phyloP scores from a whole-genome alignment of 1,140 invertebrate genomes.

The Rhopalosiphum maidis region DNA sequence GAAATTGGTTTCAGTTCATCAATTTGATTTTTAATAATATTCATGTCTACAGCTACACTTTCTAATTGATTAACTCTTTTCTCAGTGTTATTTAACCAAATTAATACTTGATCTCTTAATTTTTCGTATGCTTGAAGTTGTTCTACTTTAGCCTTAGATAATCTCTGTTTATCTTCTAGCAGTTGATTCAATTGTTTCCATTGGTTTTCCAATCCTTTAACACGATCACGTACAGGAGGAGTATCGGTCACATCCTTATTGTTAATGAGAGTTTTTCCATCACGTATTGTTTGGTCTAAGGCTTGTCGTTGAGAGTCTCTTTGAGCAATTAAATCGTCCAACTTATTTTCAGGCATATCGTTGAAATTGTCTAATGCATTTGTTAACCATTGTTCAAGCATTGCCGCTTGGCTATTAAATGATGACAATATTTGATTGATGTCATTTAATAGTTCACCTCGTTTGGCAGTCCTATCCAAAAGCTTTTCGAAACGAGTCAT shows the following conservation, averaged over 20 bases:
- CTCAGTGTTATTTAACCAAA: conserved; percentile 86
- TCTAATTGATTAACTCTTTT: conserved; percentile 74
- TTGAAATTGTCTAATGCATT: conserved; percentile 79
- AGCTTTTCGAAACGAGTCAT: conserved; percentile 82
- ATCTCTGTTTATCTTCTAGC: conserved; percentile 82
- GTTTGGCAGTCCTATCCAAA: conserved; percentile 77
- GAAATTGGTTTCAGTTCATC: conserved; percentile 86
- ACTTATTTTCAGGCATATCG: conserved; percentile 76
- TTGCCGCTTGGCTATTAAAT: conserved; percentile 74
- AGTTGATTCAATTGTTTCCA: conserved; percentile 84
- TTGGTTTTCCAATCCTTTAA: conserved; percentile 84
- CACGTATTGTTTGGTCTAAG: conserved; percentile 80
- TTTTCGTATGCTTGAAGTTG: conserved; percentile 85
- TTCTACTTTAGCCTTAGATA: conserved; percentile 82
- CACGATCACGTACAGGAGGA: conserved; percentile 81
- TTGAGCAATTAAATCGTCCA: conserved; percentile 64
- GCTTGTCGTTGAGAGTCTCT: conserved; percentile 68
- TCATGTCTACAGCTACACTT: conserved; percentile 85
- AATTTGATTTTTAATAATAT: conserved; percentile 80
- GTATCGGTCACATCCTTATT: conserved; percentile 92
- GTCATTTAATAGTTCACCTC: conserved; percentile 82
- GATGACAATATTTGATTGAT: conserved; percentile 74
- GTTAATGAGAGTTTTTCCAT: conserved; percentile 82
- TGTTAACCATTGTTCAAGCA: conserved; percentile 75
- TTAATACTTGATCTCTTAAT: conserved; percentile 80